phyloP scores from a whole-genome alignment of 2,888 invertebrate genomes.

The Ethmia dodecea region DNA sequence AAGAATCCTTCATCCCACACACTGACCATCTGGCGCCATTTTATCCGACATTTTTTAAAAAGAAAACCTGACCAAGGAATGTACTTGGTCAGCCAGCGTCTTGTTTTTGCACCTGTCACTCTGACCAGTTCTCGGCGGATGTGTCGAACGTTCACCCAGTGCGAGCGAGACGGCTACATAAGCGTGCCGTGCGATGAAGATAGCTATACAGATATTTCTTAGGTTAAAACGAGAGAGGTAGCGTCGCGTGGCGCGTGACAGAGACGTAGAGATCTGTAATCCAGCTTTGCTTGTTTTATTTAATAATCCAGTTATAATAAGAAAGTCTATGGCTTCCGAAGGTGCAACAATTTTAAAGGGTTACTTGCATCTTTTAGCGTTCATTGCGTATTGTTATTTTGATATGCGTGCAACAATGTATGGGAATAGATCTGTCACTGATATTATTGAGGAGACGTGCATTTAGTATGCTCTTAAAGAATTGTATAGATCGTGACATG shows the following conservation, averaged over 20 bases:
- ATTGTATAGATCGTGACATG: too few species aligned
- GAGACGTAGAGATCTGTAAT: slow-evolving; percentile 28
- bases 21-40: slow-evolving; percentile 24
- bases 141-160: slow-evolving; percentile 57
- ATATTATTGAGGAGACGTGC: too few species aligned
- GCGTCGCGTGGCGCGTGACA: slow-evolving; percentile 55
- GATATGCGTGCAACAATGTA: too few species aligned
- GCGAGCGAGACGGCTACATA: slow-evolving; percentile 35
- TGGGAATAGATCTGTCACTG: too few species aligned
- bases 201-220: slow-evolving; percentile 5
- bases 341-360: slow-evolving; percentile 8
- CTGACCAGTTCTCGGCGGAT: slow-evolving; percentile 58
- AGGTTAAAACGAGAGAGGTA: slow-evolving; percentile 15
- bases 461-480: too few species aligned
- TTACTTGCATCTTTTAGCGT: too few species aligned
- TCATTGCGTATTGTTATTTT: too few species aligned
- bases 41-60: slow-evolving; percentile 19
- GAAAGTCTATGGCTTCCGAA: slow-evolving; percentile 24
- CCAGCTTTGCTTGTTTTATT: slow-evolving; percentile 38
- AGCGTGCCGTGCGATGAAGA: slow-evolving; percentile 39
- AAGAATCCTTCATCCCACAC: slow-evolving; percentile 5
- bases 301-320: slow-evolving; percentile 58
- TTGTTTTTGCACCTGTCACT: slow-evolving; percentile 65
- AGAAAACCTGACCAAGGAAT: slow-evolving; percentile 48
- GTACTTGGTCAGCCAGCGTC: slow-evolving; percentile 30